phyloP scores from a whole-genome alignment of 2,113 vertebrate genomes.

The Sebastes schlegelii region DNA sequence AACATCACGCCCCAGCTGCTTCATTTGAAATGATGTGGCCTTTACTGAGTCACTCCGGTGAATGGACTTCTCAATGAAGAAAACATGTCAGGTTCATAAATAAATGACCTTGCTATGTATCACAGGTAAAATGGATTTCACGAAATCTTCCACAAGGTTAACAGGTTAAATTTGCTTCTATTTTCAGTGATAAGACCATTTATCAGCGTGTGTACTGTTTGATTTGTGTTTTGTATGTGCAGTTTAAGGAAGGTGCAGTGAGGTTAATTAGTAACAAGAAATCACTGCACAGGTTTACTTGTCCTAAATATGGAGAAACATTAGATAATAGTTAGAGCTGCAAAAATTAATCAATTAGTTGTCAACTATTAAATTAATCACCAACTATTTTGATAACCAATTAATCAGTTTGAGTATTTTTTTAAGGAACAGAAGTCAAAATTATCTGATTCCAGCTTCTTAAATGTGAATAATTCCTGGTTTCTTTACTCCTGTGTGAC shows the following conservation, averaged over 20 bases:
- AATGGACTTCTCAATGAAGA: constrained; percentile 39
- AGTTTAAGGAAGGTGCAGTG: neutral
- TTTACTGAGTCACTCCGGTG: constrained; percentile 39
- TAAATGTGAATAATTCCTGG: no score
- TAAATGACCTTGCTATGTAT: constrained; percentile 37
- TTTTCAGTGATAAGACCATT: neutral
- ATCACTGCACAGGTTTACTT: neutral
- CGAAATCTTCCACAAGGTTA: constrained; percentile 1
- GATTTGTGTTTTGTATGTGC: neutral
- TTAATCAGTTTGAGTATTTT: no score
- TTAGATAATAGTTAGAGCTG: neutral
- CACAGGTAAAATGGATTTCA: constrained; percentile 17
- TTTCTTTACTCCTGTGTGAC: no score
- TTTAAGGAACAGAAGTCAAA: no score
- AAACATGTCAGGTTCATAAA: constrained; percentile 38
- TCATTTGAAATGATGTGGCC: constrained; percentile 41
- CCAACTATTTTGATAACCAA: no score
- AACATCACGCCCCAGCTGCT: constrained; percentile 59
- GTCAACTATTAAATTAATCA: no score
- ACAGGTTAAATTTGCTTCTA: neutral
- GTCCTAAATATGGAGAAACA: neutral
- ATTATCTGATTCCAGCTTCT: no score
- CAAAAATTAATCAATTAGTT: no score
- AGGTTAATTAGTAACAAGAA: neutral
- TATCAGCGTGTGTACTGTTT: neutral